Evolutionary conservation across 2,888 invertebrate genomes (phyloP).

Genomic region (Chrysolina americana): DNA sequence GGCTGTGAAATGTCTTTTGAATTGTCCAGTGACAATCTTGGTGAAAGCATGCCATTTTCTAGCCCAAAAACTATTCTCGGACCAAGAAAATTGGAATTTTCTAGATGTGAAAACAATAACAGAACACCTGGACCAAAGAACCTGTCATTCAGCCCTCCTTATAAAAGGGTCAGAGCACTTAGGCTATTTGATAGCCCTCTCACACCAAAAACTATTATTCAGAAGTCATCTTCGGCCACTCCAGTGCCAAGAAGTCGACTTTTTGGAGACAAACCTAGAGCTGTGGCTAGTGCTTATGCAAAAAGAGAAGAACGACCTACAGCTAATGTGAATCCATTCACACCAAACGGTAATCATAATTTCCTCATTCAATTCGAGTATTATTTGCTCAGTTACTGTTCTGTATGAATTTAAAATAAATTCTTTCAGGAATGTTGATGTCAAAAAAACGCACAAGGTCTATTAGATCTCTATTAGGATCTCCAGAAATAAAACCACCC

Average conservation of each 20-base stretch:
- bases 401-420: neutral
- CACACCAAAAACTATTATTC: conserved; percentile 86
- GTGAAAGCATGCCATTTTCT: conserved; percentile 39
- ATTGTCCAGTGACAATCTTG: conserved; percentile 71
- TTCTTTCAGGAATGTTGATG: conserved; percentile 73
- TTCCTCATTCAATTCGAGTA: neutral
- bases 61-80: conserved; percentile 74
- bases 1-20: conserved; percentile 78
- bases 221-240: conserved; percentile 75
- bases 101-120: conserved; percentile 59
- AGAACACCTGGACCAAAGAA: conserved; percentile 61
- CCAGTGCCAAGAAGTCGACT: conserved; percentile 71
- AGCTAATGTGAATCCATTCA: conserved; percentile 90
- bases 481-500: conserved; percentile 59
- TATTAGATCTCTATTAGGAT: conserved; percentile 71
- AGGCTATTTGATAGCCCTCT: conserved; percentile 89
- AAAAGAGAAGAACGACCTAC: conserved; percentile 72
- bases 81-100: conserved; percentile 76
- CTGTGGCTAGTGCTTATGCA: conserved; percentile 66
- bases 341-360: conserved; percentile 77
- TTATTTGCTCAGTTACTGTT: neutral
- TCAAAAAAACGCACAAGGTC: conserved; percentile 81
- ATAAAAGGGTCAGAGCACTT: conserved; percentile 73
- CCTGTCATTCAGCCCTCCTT: conserved; percentile 73
- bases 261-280: conserved; percentile 70